Base-by-base conservation (phyloP, 2,797 vertebrate genomes). In the Arctocebus calabarensis region DNA sequence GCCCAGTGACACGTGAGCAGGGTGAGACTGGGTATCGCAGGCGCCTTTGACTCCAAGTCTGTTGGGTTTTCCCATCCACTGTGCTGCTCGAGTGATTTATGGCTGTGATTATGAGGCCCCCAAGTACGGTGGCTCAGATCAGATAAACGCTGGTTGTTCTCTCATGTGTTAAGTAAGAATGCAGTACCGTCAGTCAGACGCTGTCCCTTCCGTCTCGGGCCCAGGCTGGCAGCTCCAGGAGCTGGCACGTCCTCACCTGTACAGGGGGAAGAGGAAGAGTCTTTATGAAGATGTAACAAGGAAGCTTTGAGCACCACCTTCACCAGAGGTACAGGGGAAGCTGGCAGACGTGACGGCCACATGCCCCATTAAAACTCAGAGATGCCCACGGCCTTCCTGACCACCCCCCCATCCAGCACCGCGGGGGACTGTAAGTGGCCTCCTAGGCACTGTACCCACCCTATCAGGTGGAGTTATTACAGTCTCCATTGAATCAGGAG, bases 271-370 rank as follows among this genome's bases (percentile, higher is more conserved):
- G 32, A 32, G 73, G 34, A 25, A 10, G 27, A 34, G 78, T 64
- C 59, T 66, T 9, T 10, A 27, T 17, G 20, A 86, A 75, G 61
- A 59, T 5, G 29, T 12, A 13, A 25, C 25, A 0, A 2, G n/a
- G 62, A 55, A 16, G 68, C 20, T 29, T 2, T 25, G 5, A 0
- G 0, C 2, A 29, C 27, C 27, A 14, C n/a, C 43, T 62, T 95
- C n/a, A 1, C 3, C 3, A 57, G 43, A 45, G 45, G 16, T 55
- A 29, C 3, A 34, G 40, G 19, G 74, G 57, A 78, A 23, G 64
- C 70, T 70, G 59, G 34, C 17, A 13, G 43, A 37, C 25, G 2
- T 11, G 32, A 83, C 1, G 61, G 62, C 61, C 68, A 13, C 22
- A 16, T 55, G 61, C 2, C 66, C n/a, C 34, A 77, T 45, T 84